A percentile compares a stretch with the other conserved stretches of the same genome.
Conservation (phyloP, 2,797 vertebrate genomes). For the Gymnoscopelus microlampas region DNA sequence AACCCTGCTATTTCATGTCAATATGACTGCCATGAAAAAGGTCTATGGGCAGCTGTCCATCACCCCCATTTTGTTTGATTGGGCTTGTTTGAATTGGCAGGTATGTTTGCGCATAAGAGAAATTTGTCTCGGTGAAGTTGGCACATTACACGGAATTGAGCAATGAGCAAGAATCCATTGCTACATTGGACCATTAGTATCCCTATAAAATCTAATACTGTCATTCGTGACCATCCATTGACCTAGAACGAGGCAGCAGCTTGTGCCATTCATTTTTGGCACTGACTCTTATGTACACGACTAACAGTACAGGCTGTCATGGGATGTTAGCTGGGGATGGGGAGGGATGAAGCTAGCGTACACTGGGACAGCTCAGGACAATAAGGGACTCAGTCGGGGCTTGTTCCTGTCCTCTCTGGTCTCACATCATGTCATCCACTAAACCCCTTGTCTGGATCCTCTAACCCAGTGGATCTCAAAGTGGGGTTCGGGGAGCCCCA, state of each 20-base stretch:
- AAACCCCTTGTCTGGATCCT: slow-evolving; percentile 2
- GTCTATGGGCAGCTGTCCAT: no score
- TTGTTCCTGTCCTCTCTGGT: slow-evolving; percentile 63
- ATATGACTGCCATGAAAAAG: background rate
- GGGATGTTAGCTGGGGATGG: slow-evolving; percentile 17
- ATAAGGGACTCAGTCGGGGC: slow-evolving; percentile 60
- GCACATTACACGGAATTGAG: no score
- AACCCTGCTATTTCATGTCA: background rate
- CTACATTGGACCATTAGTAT: background rate
- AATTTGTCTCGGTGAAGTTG: no score
- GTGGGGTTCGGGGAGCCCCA: no score
- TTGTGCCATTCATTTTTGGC: slow-evolving; percentile 41
- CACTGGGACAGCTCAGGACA: slow-evolving; percentile 61
- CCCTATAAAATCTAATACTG: background rate
- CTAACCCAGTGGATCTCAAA: background rate
- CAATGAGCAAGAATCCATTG: no score
- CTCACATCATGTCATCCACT: slow-evolving; percentile 60
- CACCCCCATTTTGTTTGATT: no score
- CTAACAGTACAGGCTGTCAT: background rate
- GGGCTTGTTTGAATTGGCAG: no score
- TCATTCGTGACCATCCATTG: slow-evolving; percentile 4
- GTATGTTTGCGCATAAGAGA: no score
- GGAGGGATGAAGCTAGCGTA: slow-evolving; percentile 45
- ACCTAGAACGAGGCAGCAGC: slow-evolving; percentile 29
- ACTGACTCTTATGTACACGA: background rate